A percentile compares a stretch with the other conserved stretches of the same genome.
Evolutionary conservation across 1,140 invertebrate genomes (phyloP).

Genomic region (Rhysida immarginata): DNA sequence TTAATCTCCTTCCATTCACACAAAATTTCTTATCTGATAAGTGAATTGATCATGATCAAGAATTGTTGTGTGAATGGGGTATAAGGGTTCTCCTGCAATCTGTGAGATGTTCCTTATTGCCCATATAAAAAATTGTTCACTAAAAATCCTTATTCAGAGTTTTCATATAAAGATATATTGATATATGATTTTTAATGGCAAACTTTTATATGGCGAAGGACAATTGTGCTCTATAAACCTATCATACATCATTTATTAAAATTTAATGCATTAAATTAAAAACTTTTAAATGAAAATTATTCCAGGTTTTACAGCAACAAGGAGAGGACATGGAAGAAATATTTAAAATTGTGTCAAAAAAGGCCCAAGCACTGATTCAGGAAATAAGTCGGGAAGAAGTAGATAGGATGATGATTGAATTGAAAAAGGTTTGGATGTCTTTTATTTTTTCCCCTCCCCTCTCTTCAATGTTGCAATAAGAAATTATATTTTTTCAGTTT

Average conservation of each 20-base stretch:
- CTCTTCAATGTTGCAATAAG: neutral
- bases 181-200: no score
- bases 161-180: no score
- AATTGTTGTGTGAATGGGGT: no score
- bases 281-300: no score
- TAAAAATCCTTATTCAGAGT: no score
- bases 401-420: conserved; percentile 68
- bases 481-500: neutral
- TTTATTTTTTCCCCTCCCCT: no score
- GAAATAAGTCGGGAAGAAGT: conserved; percentile 80
- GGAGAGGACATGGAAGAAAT: conserved; percentile 73
- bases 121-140: no score
- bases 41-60: no score
- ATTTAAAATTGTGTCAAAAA: conserved; percentile 75
- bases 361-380: conserved; percentile 75
- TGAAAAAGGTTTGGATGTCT: conserved; percentile 87
- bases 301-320: conserved; percentile 54
- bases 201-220: neutral
- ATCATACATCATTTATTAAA: neutral
- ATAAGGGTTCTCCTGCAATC: no score
- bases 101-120: no score
- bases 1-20: no score
- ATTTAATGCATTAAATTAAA: conserved; percentile 15
- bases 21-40: no score
- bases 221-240: neutral